These are phyloP conservation scores for Drosophila miranda DNA, from an alignment of 1,140 invertebrate genomes.

Conservation along the genomic window DNA sequence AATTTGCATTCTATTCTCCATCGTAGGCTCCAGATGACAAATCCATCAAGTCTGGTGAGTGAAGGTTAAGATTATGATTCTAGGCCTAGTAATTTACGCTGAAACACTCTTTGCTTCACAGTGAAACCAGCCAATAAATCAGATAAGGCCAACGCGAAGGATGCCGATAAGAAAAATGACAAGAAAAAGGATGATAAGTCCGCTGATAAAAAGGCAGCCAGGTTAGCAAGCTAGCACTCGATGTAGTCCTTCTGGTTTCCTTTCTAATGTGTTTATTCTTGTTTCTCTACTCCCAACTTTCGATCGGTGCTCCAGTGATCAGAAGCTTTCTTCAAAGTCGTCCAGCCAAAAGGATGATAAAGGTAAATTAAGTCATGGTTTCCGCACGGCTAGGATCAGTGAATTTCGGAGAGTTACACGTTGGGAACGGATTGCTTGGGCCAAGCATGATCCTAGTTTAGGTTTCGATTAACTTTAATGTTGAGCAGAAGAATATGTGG, in stretches of 20 bases:
- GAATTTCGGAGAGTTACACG: slow-evolving; percentile 44
- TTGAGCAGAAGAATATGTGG: slow-evolving; percentile 36
- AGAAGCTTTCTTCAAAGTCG: slow-evolving; percentile 63
- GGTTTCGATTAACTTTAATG: slow-evolving; percentile 38
- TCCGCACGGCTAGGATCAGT: slow-evolving; percentile 36
- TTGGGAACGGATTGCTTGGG: slow-evolving; percentile 40
- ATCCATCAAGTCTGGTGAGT: slow-evolving; percentile 75
- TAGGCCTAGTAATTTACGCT: too few species aligned
- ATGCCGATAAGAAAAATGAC: slow-evolving; percentile 65
- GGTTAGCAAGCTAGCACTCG: slow-evolving; percentile 35
- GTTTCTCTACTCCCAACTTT: not conserved
- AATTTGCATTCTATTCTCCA: not conserved
- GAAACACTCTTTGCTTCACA: slow-evolving; percentile 18
- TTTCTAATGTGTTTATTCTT: slow-evolving; percentile 4
- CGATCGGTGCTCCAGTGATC: slow-evolving; percentile 43
- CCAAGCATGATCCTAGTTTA: slow-evolving; percentile 47
- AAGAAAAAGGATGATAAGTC: slow-evolving; percentile 78
- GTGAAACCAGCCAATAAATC: slow-evolving; percentile 65
- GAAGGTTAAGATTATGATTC: too few species aligned
- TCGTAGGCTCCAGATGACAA: slow-evolving; percentile 78
- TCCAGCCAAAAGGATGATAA: slow-evolving; percentile 77
- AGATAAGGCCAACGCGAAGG: slow-evolving; percentile 60
- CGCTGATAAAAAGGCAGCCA: slow-evolving; percentile 70
- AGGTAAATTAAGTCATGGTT: slow-evolving; percentile 73
- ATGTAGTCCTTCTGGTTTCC: not conserved